Evolutionary conservation across 2,113 vertebrate species (phyloP), one percentile per base, ranked within the genome.

Genomic region (Callipepla squamata): DNA sequence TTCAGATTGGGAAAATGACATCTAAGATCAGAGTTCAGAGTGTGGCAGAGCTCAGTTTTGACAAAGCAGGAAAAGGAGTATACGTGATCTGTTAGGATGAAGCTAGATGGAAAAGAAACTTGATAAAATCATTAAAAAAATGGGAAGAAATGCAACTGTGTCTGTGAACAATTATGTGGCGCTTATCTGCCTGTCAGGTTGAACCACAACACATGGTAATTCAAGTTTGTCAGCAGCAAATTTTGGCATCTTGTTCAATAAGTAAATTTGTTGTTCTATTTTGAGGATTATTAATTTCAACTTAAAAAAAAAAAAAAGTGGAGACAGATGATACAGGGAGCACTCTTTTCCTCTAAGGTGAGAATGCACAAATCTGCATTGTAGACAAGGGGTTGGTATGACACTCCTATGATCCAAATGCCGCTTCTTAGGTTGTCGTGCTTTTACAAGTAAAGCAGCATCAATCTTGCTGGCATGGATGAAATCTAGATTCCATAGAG

Each of bases 181-280:
- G n/a, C 19, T 59, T 59, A 22, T 32, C 32, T 59, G 57, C 57
- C 57, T 59, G 57, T 20, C 12, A 13, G 32, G n/a, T 14, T 59
- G n/a, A 34, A 13, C 11, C 11, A 34, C 19, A 59, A 22, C n/a
- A 22, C 32, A 3, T 2, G 2, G 13, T n/a, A 86, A 59, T 79
- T 82, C 38, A 18, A 81, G 78, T n/a, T 40, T 79, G 40, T 84
- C 92, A 95, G 36, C 69, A 62, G 61, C 51, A 79, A 34, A 44
- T 61, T 76, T 76, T 73, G 70, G 53, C 80, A 95, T 44, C 44
- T 89, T 87, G 5, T 34, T 62, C 85, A 89, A 73, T 90, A 84
- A 90, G 36, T 76, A 81, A 68, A 68, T 86, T 34, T 86, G 84
- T 61, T 93, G 26, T 87, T 91, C 73, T 92, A 36, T 78, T 89